A percentile compares a stretch with the other conserved stretches of the same genome.
phyloP scores from a whole-genome alignment of 2,113 vertebrate species.

The Cavia porcellus region DNA sequence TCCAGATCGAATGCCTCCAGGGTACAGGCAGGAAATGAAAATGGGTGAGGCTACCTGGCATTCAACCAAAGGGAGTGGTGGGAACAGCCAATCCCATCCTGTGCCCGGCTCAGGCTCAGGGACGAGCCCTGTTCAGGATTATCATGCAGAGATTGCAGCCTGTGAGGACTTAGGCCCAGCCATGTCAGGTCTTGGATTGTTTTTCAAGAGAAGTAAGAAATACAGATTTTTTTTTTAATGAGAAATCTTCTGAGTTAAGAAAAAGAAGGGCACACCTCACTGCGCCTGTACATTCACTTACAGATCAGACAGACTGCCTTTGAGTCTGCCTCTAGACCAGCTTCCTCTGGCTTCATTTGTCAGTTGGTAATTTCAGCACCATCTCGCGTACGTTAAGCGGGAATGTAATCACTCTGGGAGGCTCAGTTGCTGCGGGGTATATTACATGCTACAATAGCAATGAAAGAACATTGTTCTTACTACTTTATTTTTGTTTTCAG shows the following conservation, averaged over 20 bases:
- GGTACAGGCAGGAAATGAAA: background rate
- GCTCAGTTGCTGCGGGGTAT: background rate
- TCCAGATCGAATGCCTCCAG: slow-evolving; percentile 13
- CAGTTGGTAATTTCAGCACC: background rate
- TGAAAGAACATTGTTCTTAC: background rate
- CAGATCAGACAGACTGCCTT: background rate
- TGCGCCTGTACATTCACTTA: background rate
- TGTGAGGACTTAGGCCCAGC: background rate
- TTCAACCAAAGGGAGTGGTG: background rate
- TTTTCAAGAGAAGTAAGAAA: slow-evolving; percentile 36
- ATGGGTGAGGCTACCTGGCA: background rate
- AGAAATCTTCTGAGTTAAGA: slow-evolving; percentile 27
- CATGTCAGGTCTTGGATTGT: background rate
- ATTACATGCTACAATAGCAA: background rate
- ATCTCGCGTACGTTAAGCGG: background rate
- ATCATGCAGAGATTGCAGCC: background rate
- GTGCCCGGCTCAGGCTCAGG: background rate
- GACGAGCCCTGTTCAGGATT: background rate
- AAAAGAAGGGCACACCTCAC: background rate
- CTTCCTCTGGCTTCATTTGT: background rate
- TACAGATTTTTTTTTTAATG: background rate
- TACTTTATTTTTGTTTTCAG: slow-evolving; percentile 84
- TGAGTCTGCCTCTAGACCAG: background rate
- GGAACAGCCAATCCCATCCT: background rate
- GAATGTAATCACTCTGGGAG: background rate